phyloP scores from a whole-genome alignment of 2,113 vertebrate genomes.

The Deroptyus accipitrinus region DNA sequence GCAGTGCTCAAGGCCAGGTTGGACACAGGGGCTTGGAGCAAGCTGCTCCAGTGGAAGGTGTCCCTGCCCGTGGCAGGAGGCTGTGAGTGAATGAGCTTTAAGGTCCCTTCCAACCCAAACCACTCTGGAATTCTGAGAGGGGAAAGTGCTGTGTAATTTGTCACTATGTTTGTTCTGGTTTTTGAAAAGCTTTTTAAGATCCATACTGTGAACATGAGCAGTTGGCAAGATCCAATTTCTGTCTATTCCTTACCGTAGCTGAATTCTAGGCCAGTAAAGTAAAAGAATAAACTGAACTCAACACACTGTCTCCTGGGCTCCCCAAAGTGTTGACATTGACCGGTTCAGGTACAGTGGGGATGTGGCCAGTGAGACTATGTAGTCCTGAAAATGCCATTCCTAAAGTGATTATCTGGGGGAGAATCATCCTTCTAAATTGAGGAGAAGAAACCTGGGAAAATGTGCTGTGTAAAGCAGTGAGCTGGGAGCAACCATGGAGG shows the following conservation, averaged over 20 bases:
- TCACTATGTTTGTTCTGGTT: not conserved
- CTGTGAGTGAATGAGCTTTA: not conserved
- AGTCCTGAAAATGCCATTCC: not conserved
- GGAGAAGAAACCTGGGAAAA: not conserved
- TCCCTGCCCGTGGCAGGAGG: too few relatives aligned
- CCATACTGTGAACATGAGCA: accelerated
- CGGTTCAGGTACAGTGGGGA: not conserved
- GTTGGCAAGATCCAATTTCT: not conserved
- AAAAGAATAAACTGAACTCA: not conserved
- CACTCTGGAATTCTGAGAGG: not conserved
- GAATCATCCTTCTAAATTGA: not conserved
- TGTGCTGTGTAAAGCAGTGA: not conserved
- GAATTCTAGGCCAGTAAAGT: not conserved
- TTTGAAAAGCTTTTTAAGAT: not conserved
- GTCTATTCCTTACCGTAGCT: not conserved
- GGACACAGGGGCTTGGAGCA: too few relatives aligned
- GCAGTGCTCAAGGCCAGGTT: too few relatives aligned
- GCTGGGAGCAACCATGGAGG: not conserved
- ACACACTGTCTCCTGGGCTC: not conserved
- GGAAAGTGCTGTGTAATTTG: not conserved
- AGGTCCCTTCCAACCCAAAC: not conserved
- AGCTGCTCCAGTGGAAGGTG: not conserved
- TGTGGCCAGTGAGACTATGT: not conserved
- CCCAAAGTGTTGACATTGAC: not conserved
- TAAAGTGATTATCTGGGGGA: not conserved